Evolutionary conservation across 2,113 vertebrate species (phyloP), one percentile per base, ranked within the genome.

Genomic region (Prunella fulvescens): DNA sequence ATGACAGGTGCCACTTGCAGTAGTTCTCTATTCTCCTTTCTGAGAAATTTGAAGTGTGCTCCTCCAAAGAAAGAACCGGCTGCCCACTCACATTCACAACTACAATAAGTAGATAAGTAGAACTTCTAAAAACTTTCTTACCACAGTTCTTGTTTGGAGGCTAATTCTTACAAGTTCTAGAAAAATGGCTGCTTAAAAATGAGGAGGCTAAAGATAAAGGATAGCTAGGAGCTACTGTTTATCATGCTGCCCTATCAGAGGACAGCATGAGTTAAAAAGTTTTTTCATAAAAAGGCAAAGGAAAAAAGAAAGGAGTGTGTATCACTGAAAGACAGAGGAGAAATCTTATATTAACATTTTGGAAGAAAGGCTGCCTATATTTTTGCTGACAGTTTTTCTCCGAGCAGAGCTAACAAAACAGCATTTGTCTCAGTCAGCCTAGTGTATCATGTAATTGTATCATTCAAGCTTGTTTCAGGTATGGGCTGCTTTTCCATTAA

Each of bases 401-500:
- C n/a, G 47, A 78, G 62, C 15, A 67, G 48, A 83, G 56, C 79
- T 77, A 56, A 74, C 53, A 56, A 82, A 94, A 81, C 28, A 87
- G 85, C 11, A 7, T 94, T 96, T 93, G 86, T 78, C 80, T 81
- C 71, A 71, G 51, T 70, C 92, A 83, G 76, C 60, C 91, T 23
- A 56, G 80, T 42, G 86, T 53, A 79, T 81, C 87, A 76, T 35
- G 50, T 79, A 95, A 95, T 92, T 79, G 70, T 83, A 86, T 51
- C 82, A 90, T 28, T 88, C 74, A 50, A 42, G 80, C 93, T 92
- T 93, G 94, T 96, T 98, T 98, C 98, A 98, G 98, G 98, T 98
- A 97, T 72, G 60, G 92, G 98, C 96, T 93, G 97, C 96, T 98
- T 98, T 98, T 97, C 98, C 98, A 97, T 97, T 98, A 98, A 99